Evolutionary conservation across 1,140 invertebrate species (phyloP), one percentile per base, ranked within the genome.

Genomic region (Meteorus sp.): DNA sequence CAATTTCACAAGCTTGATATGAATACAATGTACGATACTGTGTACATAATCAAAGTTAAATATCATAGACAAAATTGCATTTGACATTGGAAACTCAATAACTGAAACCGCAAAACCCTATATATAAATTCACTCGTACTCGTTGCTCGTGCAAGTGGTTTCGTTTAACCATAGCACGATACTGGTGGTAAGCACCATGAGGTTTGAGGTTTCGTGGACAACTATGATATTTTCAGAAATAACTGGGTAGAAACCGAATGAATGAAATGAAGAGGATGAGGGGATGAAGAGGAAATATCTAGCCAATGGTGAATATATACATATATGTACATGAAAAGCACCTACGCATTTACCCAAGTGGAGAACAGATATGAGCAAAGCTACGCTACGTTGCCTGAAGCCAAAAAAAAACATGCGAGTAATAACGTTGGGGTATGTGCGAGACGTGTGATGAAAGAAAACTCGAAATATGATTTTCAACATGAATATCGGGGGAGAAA

Each of bases 81-180:
- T 13, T 39, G 35, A n/a, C 35, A 39, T 39, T 7, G 8, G 15
- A 13, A 39, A 39, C 8, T 13, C 15, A 13, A 39, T 39, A 13
- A 13, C 35, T 7, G 35, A 39, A n/a, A n/a, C 35, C 35, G 15
- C 8, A 39, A 39, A 39, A 8, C n/a, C n/a, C n/a, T n/a, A n/a
- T n/a, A n/a, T n/a, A n/a, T n/a, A n/a, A n/a, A n/a, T n/a, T n/a
- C n/a, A n/a, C n/a, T n/a, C n/a, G n/a, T n/a, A n/a, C 27, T n/a
- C 23, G 25, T 19, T 31, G 19, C 20, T 31, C 19, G 13, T 25
- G 17, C 19, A 50, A 50, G 47, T 50, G 47, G 47, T 50, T 50
- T 31, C 47, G 27, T 50, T 50, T 50, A 33, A 50, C 47, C 27
- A 29, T 33, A 50, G 23, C 47, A 50, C 47, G 47, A 22, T 48